Evolutionary conservation across 2,113 vertebrate species (phyloP).

Genomic region (Xiphorhynchus elegans): DNA sequence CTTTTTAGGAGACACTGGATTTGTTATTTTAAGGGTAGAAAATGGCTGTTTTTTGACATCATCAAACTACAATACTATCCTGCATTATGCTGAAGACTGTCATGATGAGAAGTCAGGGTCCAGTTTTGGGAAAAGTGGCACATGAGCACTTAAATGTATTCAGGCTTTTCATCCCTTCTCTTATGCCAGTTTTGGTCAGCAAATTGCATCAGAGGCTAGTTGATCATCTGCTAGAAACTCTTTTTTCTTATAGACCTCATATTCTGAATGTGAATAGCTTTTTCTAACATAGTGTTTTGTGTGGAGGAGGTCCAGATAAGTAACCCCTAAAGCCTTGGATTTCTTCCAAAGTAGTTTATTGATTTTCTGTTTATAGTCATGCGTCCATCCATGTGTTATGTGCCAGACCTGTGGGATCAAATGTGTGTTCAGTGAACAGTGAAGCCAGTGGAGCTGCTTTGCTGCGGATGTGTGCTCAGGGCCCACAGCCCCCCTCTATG

Average conservation of each 20-base stretch:
- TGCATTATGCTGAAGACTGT: neutral
- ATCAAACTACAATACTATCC: neutral
- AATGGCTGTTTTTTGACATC: neutral
- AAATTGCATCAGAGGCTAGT: neutral
- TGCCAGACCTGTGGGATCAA: neutral
- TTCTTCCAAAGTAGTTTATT: slow-evolving; percentile 1
- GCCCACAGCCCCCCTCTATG: fast-evolving
- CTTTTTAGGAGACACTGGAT: neutral
- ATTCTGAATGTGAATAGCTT: neutral
- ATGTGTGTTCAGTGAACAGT: neutral
- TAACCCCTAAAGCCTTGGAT: neutral
- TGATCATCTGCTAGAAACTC: neutral
- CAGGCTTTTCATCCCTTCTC: neutral
- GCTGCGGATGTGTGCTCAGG: fast-evolving
- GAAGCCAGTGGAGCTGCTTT: neutral
- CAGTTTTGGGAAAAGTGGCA: fast-evolving
- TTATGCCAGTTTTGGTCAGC: neutral
- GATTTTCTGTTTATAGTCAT: neutral
- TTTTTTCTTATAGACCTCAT: neutral
- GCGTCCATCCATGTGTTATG: neutral
- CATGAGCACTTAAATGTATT: neutral
- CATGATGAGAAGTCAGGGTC: neutral
- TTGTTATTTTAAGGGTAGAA: neutral
- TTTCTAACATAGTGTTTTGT: neutral
- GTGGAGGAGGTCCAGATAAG: neutral